Conservation (phyloP, 2,113 vertebrate genomes). For the Hypanus sabinus region DNA sequence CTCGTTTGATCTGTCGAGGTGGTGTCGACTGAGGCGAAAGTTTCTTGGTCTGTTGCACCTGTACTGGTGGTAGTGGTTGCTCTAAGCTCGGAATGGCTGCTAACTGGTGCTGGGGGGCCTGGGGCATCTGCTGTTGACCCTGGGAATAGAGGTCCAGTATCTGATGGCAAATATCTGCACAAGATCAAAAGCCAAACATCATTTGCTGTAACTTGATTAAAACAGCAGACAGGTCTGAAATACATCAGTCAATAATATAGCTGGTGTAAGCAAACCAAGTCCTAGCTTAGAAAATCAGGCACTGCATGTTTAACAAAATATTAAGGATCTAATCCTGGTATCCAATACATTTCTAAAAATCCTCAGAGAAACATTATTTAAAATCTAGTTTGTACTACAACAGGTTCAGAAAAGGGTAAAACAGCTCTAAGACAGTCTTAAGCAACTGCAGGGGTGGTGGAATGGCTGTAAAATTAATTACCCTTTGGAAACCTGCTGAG, state of each 20-base stretch:
- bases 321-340: not conserved
- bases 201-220: not conserved
- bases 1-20: slow-evolving; percentile 74
- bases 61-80: slow-evolving; percentile 60
- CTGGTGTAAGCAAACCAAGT: not conserved
- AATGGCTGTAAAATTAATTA: not conserved
- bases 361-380: not conserved
- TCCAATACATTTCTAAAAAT: no score
- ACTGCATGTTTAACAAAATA: not conserved
- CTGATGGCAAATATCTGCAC: slow-evolving; percentile 92
- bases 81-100: slow-evolving; percentile 46
- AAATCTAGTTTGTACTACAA: not conserved
- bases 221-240: not conserved
- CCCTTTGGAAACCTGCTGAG: not conserved
- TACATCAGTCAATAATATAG: not conserved
- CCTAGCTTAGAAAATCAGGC: not conserved
- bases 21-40: slow-evolving; percentile 85
- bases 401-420: not conserved
- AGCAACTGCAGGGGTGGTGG: not conserved
- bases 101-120: slow-evolving; percentile 72
- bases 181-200: not conserved
- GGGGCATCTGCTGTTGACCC: slow-evolving; percentile 94
- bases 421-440: not conserved
- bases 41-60: slow-evolving; percentile 51
- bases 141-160: slow-evolving; percentile 97